Conservation (phyloP, 2,113 vertebrate species). For the Trematocara macrostoma region DNA sequence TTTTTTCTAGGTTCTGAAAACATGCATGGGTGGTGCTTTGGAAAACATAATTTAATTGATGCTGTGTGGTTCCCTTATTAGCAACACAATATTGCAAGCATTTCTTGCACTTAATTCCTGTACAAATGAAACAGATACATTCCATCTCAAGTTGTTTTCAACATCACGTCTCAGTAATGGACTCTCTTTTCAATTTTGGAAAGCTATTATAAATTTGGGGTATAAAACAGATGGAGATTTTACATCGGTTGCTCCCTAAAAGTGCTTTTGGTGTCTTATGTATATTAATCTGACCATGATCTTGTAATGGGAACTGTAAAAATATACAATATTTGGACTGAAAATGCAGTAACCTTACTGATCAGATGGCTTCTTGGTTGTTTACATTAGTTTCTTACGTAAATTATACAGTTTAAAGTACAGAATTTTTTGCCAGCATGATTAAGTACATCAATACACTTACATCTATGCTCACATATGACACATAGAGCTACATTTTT, state of each 20-base stretch:
- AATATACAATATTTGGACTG: not conserved
- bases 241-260: not conserved
- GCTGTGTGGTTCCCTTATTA: not conserved
- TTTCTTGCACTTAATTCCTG: not conserved
- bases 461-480: not conserved
- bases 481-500: not conserved
- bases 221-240: not conserved
- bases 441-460: not conserved
- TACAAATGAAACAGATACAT: not conserved
- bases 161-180: not conserved
- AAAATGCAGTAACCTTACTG: not conserved
- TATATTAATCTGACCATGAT: not conserved
- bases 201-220: not conserved
- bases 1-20: not conserved
- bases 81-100: not conserved
- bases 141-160: not conserved
- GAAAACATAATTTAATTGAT: not conserved
- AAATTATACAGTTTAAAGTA: not conserved
- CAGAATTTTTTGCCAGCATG: not conserved
- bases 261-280: not conserved
- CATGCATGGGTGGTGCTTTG: not conserved
- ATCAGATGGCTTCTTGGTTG: not conserved
- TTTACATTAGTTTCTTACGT: not conserved
- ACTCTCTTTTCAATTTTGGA: not conserved
- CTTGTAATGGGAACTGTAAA: not conserved